A percentile compares a stretch with the other conserved stretches of the same genome.
Evolutionary conservation across 2,888 invertebrate genomes (phyloP).

Genomic region (Meta bourneti): DNA sequence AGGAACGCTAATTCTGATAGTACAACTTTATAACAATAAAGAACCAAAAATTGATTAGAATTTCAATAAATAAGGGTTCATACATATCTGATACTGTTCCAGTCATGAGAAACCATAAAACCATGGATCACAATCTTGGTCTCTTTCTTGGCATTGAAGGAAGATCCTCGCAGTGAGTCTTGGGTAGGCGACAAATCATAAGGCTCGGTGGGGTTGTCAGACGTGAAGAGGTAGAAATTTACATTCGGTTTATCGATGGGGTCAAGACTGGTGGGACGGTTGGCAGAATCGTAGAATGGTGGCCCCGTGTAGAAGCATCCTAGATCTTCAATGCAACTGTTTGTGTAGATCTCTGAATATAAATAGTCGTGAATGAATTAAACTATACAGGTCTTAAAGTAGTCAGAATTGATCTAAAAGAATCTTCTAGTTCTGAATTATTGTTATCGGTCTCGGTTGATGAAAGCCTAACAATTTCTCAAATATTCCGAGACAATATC

Average conservation of each 20-base stretch:
- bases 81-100: constrained; percentile 22
- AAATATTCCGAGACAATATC: too few relatives aligned
- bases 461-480: too few relatives aligned
- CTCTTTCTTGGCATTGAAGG: constrained; percentile 5
- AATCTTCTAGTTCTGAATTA: too few relatives aligned
- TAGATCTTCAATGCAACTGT: constrained; percentile 50
- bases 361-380: not conserved
- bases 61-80: not conserved
- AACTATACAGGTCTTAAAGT: too few relatives aligned
- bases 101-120: not conserved
- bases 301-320: constrained; percentile 67
- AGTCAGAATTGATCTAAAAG: too few relatives aligned
- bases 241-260: constrained; percentile 1
- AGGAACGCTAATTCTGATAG: too few relatives aligned
- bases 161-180: constrained; percentile 16
- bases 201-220: not conserved
- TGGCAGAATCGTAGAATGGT: constrained; percentile 54
- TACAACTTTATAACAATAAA: too few relatives aligned
- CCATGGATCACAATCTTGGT: constrained; percentile 63
- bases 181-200: not conserved
- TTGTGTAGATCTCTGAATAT: constrained; percentile 38
- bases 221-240: constrained; percentile 51
- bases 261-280: constrained; percentile 55
- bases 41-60: too few relatives aligned
- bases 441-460: too few relatives aligned